These are phyloP conservation scores for Prionailurus bengalensis DNA, from an alignment of 2,113 vertebrate species.

Conservation along the genomic window DNA sequence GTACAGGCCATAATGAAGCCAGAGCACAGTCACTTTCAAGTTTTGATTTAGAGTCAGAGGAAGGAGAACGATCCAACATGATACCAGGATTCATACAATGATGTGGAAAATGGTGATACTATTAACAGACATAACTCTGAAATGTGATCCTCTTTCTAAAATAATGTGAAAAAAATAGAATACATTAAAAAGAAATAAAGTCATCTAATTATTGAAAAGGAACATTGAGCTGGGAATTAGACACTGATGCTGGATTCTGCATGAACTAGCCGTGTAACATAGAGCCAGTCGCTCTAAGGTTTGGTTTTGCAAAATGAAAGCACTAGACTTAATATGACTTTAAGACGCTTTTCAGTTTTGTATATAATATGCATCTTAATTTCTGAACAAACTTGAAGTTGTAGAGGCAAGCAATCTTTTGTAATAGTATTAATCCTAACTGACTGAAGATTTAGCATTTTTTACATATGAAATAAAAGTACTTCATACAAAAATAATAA, in stretches of 20 bases:
- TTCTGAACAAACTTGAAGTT: slow-evolving; percentile 22
- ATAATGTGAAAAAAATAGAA: slow-evolving; percentile 7
- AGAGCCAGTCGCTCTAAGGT: neutral
- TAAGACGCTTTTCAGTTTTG: neutral
- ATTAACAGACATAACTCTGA: slow-evolving; percentile 15
- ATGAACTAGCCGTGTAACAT: neutral
- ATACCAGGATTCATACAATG: neutral
- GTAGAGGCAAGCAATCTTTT: neutral
- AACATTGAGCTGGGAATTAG: neutral
- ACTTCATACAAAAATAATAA: neutral
- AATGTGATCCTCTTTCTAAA: slow-evolving; percentile 59
- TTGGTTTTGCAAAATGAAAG: slow-evolving; percentile 36
- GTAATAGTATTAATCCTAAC: neutral
- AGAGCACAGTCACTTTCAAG: neutral
- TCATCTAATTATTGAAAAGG: slow-evolving; percentile 50
- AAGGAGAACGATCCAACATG: neutral
- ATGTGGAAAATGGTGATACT: slow-evolving; percentile 26
- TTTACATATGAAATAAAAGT: neutral
- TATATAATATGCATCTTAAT: neutral
- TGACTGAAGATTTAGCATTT: slow-evolving; percentile 19
- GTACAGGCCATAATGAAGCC: neutral
- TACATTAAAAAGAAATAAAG: slow-evolving; percentile 61
- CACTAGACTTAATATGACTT: neutral
- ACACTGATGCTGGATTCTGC: neutral
- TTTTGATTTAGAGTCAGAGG: slow-evolving; percentile 44